Conservation (phyloP, 2,797 vertebrate species). For the Numenius phaeopus region DNA sequence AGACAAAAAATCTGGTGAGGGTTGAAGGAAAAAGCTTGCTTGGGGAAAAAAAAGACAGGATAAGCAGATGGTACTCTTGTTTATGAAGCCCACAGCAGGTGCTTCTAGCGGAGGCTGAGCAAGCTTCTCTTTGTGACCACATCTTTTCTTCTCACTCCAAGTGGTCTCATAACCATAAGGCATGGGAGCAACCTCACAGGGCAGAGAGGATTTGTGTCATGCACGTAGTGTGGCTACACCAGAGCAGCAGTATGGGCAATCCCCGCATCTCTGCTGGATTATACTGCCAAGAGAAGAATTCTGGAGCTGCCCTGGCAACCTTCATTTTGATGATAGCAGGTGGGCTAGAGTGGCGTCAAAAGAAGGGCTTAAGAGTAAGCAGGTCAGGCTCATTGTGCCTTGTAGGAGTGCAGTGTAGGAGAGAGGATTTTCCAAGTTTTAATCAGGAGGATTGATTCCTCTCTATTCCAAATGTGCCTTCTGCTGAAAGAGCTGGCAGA, state of each 20-base stretch:
- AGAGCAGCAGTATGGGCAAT: neutral
- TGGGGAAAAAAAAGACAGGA: neutral
- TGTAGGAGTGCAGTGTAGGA: neutral
- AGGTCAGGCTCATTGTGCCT: neutral
- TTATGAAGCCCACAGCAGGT: neutral
- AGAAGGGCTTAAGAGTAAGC: neutral
- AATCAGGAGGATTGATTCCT: neutral
- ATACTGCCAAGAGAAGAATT: neutral
- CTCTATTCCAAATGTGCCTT: neutral
- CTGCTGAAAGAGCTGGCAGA: neutral
- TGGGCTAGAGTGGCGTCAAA: neutral
- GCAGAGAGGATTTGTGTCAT: neutral
- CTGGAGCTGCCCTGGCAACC: neutral
- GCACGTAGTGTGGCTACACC: fast-evolving
- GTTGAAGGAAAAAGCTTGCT: neutral
- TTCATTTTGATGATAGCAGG: neutral
- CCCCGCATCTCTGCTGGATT: neutral
- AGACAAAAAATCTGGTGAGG: neutral
- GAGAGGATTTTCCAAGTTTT: neutral
- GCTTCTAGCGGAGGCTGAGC: neutral
- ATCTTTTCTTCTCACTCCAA: neutral
- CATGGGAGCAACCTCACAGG: neutral
- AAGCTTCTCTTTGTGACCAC: neutral
- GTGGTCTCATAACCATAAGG: neutral
- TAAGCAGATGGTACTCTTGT: neutral